Evolutionary conservation across 2,888 invertebrate genomes (phyloP), one percentile per base, ranked within the genome.

Genomic region (Leptinotarsa tumamoca): DNA sequence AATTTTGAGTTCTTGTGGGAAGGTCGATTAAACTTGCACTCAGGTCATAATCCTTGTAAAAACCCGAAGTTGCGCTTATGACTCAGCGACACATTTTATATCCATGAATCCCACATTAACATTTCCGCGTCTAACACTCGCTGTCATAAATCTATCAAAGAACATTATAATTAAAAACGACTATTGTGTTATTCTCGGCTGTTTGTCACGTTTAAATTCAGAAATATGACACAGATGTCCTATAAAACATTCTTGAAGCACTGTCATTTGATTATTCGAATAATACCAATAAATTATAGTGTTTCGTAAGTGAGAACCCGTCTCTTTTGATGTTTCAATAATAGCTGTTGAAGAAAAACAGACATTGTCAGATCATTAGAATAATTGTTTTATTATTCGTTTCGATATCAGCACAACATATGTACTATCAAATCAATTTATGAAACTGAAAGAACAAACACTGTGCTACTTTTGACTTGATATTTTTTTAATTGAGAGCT

Each of bases 151-250:
- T 85, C 83, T 82, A 84, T 84, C 85, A 80, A 77, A 77, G 75
- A 77, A 83, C 77, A 81, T 80, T 80, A 83, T 84, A 85, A 85
- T 85, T 84, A 85, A 83, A 83, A 84, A 84, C 82, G 77, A 80
- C 82, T 81, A 83, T 84, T 79, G 81, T 81, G 78, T 79, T 81
- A 74, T 78, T 70, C 76, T 70, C 81, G 78, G 80, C 80, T 78
- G 80, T 78, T 77, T 80, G 85, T 86, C 86, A 86, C 82, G 85
- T 84, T 84, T 85, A 83, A 78, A 79, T 81, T 79, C 79, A 78
- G 79, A 79, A 81, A 81, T 80, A 76, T 78, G 81, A 84, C 84
- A 81, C 84, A 79, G 82, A 83, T 83, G 84, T 82, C 81, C 83
- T 80, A 83, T 82, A 82, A 84, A 85, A 81, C 82, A 83, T 82